Evolutionary conservation across 2,113 vertebrate genomes (phyloP), one percentile per base, ranked within the genome.

Genomic region (Micromys minutus): DNA sequence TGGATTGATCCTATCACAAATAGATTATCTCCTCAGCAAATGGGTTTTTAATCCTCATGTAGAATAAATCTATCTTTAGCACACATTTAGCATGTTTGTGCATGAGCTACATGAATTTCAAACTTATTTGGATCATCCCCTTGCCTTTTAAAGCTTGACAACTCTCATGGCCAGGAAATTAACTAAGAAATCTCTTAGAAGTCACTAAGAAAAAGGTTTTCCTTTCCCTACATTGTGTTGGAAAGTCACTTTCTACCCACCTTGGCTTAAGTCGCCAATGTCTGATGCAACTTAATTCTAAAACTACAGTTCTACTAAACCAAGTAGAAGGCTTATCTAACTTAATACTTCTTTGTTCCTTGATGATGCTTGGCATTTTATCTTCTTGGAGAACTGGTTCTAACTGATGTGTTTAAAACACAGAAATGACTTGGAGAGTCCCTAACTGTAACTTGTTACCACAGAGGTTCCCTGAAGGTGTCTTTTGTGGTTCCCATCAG

Each of bases 401-500:
- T 88, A 81, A 93, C 59, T 74, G 59, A 86, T n/a, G 8, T 76
- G 39, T 84, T 93, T 94, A 96, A 95, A 97, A 97, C 90, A 89
- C 96, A 96, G 59, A 0, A 92, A 75, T 95, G 95, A 97, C 94
- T n/a, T 94, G 42, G 39, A 94, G 80, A 59, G 39, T 39, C 97
- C 29, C 94, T 0, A 26, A 45, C 71, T 97, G 94, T 83, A 61
- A 79, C 89, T 93, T 88, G 79, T 93, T 57, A 95, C 77, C 52
- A 72, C 94, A 74, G 86, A 98, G 95, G 69, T 79, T 69, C 6
- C 69, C 84, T 91, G 85, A 95, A 96, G 92, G 93, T 97, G 91
- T 97, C 97, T 97, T 47, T 89, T 93, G 84, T 90, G 92, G 79
- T 86, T 96, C 80, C 96, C 88, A 87, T 45, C 50, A 72, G 90